Conservation (phyloP, 2,888 invertebrate genomes). For the Baronia brevicornis region DNA sequence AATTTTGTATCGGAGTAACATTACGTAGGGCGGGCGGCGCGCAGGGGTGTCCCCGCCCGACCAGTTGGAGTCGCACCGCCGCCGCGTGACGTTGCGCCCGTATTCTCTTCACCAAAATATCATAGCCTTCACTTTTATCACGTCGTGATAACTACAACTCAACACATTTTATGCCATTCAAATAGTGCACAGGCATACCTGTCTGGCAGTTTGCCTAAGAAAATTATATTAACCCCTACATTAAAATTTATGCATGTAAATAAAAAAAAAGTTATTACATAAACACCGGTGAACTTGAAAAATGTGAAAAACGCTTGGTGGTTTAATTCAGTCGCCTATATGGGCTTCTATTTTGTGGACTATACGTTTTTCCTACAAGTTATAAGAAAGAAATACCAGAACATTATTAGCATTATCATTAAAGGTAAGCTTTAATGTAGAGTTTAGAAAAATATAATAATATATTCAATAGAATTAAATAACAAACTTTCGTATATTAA, state of each 20-base stretch:
- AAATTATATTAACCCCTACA: constrained; percentile 22
- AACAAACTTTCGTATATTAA: constrained; percentile 5
- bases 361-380: constrained; percentile 31
- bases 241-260: constrained; percentile 24
- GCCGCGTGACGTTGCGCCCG: constrained; percentile 38
- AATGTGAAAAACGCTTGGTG: constrained; percentile 38
- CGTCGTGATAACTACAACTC: constrained; percentile 27
- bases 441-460: too few species aligned
- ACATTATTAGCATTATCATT: constrained; percentile 4
- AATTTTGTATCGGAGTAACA: constrained; percentile 69
- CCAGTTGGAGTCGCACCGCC: constrained; percentile 47
- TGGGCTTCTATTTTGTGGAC: constrained; percentile 42
- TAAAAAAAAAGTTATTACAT: constrained; percentile 20
- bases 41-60: constrained; percentile 58
- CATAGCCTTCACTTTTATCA: constrained; percentile 38
- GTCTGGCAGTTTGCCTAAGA: too few species aligned
- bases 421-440: constrained; percentile 16
- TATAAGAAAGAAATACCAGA: constrained; percentile 7
- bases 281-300: constrained; percentile 15
- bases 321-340: constrained; percentile 24
- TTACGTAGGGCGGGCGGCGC: constrained; percentile 43
- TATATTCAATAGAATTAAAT: constrained; percentile 1
- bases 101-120: constrained; percentile 25
- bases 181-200: constrained; percentile 6
- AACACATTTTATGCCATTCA: constrained; percentile 17